Conservation (phyloP, 2,113 vertebrate species). For the Cyanoderma ruficeps region DNA sequence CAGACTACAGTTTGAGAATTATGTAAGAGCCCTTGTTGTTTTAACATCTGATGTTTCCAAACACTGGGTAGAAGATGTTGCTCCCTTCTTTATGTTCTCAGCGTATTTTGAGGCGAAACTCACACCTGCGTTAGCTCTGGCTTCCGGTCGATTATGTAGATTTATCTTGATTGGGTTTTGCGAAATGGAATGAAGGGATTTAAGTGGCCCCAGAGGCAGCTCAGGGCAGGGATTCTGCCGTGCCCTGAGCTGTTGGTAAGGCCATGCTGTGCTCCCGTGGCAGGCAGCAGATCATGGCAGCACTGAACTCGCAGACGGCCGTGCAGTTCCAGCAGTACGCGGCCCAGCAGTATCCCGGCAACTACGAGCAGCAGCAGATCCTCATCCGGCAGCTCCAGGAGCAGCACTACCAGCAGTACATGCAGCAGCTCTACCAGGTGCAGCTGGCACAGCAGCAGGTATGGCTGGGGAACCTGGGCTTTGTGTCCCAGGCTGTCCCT, state of each 20-base stretch:
- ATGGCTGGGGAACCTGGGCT: neutral
- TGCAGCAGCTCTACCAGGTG: slow-evolving; percentile 98
- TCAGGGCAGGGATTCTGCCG: neutral
- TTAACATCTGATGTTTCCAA: neutral
- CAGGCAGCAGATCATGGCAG: slow-evolving; percentile 99
- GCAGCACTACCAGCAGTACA: slow-evolving; percentile 99
- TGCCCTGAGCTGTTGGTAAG: neutral
- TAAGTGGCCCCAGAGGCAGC: neutral
- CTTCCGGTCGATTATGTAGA: neutral
- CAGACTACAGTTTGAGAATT: neutral
- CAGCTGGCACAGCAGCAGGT: slow-evolving; percentile 98
- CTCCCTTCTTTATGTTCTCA: neutral
- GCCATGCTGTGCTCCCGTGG: neutral
- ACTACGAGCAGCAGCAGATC: slow-evolving; percentile 92
- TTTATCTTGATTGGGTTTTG: neutral
- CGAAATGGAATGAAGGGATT: neutral
- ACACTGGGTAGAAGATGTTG: neutral
- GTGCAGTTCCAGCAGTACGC: slow-evolving; percentile 99
- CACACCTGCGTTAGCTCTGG: neutral
- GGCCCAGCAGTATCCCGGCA: slow-evolving; percentile 96
- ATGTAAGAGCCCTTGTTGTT: neutral
- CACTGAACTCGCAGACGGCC: slow-evolving; percentile 94
- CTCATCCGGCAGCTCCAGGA: slow-evolving; percentile 98
- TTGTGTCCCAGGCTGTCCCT: neutral
- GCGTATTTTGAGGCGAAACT: neutral